A percentile compares a stretch with the other conserved stretches of the same genome.
Conservation (phyloP, 2,888 invertebrate species). For the Temnothorax unifasciatus region DNA sequence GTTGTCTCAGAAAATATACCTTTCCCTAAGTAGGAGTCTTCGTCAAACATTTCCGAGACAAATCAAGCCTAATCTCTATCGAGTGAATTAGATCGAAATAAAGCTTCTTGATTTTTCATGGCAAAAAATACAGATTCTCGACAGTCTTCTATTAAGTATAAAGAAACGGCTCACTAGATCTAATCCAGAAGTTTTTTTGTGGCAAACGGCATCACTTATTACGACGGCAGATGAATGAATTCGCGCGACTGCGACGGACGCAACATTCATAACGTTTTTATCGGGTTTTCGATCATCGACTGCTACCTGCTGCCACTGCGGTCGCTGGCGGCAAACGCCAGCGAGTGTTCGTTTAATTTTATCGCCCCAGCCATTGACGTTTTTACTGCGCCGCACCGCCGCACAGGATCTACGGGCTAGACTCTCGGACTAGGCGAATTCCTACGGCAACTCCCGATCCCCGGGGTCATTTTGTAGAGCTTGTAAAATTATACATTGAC, state of each 20-base stretch:
- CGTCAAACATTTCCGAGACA: background rate
- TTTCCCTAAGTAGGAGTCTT: background rate
- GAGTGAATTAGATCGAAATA: background rate
- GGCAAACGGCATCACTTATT: slow-evolving; percentile 59
- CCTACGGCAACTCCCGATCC: slow-evolving; percentile 9
- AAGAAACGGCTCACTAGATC: slow-evolving; percentile 63
- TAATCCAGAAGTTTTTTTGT: slow-evolving; percentile 59
- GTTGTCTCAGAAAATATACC: background rate
- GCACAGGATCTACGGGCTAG: slow-evolving; percentile 37
- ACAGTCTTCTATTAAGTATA: slow-evolving; percentile 55
- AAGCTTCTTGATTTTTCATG: background rate
- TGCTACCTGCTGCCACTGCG: slow-evolving; percentile 60
- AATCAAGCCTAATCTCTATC: background rate
- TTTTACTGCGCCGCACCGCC: slow-evolving; percentile 57
- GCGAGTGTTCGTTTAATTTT: slow-evolving; percentile 68
- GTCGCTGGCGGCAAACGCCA: slow-evolving; percentile 32
- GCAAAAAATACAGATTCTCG: slow-evolving; percentile 22
- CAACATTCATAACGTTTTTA: slow-evolving; percentile 65
- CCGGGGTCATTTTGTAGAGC: slow-evolving; percentile 19
- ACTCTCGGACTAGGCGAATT: slow-evolving; percentile 34
- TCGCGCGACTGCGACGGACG: slow-evolving; percentile 58
- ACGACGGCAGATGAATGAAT: slow-evolving; percentile 64
- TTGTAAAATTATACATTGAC: slow-evolving; percentile 46
- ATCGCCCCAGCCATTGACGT: slow-evolving; percentile 66
- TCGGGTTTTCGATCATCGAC: slow-evolving; percentile 69